Conservation (phyloP, 2,113 vertebrate genomes). For the Etheostoma spectabile region DNA sequence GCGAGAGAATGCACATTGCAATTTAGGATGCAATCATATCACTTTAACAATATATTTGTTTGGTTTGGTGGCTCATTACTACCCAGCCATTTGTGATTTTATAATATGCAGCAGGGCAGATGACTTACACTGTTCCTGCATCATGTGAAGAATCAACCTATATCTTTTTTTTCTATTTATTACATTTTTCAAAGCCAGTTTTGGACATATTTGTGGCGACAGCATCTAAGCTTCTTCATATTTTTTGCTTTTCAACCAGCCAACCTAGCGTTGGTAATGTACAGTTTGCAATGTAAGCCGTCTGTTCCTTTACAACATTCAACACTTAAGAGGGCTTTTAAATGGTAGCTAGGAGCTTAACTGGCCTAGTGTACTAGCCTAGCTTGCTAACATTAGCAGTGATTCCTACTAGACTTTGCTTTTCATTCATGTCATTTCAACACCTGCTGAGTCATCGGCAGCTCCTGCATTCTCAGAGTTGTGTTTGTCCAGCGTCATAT, state of each 20-base stretch:
- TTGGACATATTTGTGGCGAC: background rate
- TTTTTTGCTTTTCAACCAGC: no score
- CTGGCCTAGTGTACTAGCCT: background rate
- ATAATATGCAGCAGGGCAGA: constrained; percentile 22
- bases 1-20: constrained; percentile 11
- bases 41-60: constrained; percentile 4
- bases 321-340: background rate
- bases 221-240: background rate
- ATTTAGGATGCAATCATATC: constrained; percentile 24
- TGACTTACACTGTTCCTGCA: constrained; percentile 32
- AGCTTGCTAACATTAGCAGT: background rate
- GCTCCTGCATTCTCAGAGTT: background rate
- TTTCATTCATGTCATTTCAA: background rate
- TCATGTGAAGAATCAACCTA: background rate
- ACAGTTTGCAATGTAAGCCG: background rate
- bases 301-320: background rate
- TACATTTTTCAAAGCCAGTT: background rate
- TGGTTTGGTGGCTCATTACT: constrained; percentile 10
- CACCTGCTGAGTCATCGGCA: background rate
- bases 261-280: background rate
- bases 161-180: background rate
- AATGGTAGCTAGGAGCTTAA: background rate
- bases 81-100: background rate
- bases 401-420: background rate
- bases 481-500: background rate